phyloP scores from a whole-genome alignment of 2,113 vertebrate genomes.

The Pelobates fuscus region DNA sequence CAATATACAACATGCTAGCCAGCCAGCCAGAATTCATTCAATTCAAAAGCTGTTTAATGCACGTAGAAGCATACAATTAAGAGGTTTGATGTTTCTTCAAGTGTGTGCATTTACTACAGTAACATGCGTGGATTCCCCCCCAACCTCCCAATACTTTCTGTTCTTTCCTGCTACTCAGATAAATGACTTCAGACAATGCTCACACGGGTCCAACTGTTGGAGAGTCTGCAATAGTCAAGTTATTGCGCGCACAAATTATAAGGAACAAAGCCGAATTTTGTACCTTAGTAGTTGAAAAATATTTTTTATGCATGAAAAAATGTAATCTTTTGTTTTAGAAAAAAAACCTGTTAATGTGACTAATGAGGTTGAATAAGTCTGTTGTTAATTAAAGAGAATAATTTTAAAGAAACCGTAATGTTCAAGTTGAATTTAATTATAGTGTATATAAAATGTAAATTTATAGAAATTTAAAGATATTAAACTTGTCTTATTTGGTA shows the following conservation, averaged over 20 bases:
- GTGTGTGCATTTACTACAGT: slow-evolving; percentile 14
- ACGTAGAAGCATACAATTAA: neutral
- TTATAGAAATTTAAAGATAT: no score
- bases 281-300: no score
- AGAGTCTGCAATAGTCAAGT: slow-evolving; percentile 6
- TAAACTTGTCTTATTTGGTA: no score
- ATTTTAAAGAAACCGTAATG: no score
- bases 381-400: no score
- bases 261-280: no score
- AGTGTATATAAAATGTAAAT: no score
- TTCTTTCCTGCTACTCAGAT: slow-evolving; percentile 25
- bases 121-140: slow-evolving; percentile 34
- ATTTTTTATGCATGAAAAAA: no score
- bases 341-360: no score
- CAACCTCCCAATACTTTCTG: slow-evolving; percentile 31
- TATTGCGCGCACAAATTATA: slow-evolving; percentile 31
- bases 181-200: slow-evolving; percentile 36
- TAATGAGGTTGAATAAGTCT: no score
- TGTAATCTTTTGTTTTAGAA: no score
- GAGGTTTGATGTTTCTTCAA: neutral
- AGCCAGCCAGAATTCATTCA: slow-evolving; percentile 50
- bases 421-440: no score
- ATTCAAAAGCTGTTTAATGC: slow-evolving; percentile 43
- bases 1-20: slow-evolving; percentile 23
- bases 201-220: slow-evolving; percentile 9